Evolutionary conservation across 2,797 vertebrate genomes (phyloP).

Genomic region (Bovichtus diacanthus): DNA sequence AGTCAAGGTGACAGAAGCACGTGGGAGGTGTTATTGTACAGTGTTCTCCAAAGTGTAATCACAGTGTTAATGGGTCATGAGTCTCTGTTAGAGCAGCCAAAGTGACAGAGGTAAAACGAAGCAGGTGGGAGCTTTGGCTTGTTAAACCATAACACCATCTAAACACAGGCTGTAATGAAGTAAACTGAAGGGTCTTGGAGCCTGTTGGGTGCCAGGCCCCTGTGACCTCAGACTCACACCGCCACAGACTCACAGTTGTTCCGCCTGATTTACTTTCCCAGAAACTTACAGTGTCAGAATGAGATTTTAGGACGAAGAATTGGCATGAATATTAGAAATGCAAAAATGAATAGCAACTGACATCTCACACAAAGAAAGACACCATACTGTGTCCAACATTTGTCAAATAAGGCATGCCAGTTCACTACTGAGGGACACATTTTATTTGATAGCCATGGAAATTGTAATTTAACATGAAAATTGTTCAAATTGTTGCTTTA

Average conservation of each 20-base stretch:
- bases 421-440: background rate
- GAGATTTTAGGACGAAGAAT: background rate
- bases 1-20: conserved; percentile 53
- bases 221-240: conserved; percentile 24
- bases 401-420: background rate
- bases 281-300: background rate
- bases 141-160: conserved; percentile 69
- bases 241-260: conserved; percentile 30
- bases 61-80: conserved; percentile 56
- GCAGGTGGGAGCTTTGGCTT: conserved; percentile 75
- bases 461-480: background rate
- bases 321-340: background rate
- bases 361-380: conserved; percentile 17
- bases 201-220: conserved; percentile 26
- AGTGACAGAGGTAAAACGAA: conserved; percentile 74
- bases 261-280: conserved; percentile 17
- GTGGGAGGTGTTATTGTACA: conserved; percentile 63
- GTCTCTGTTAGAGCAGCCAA: conserved; percentile 58
- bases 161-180: conserved; percentile 71
- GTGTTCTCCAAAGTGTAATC: conserved; percentile 50
- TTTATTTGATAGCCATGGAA: background rate
- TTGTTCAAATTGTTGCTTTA: background rate
- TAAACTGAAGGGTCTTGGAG: conserved; percentile 52
- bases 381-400: background rate
- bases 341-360: too few relatives aligned